Percentiles rank a stretch among this genome's conserved stretches.
phyloP scores from a whole-genome alignment of 1,140 invertebrate genomes.

The Camponotus floridanus region DNA sequence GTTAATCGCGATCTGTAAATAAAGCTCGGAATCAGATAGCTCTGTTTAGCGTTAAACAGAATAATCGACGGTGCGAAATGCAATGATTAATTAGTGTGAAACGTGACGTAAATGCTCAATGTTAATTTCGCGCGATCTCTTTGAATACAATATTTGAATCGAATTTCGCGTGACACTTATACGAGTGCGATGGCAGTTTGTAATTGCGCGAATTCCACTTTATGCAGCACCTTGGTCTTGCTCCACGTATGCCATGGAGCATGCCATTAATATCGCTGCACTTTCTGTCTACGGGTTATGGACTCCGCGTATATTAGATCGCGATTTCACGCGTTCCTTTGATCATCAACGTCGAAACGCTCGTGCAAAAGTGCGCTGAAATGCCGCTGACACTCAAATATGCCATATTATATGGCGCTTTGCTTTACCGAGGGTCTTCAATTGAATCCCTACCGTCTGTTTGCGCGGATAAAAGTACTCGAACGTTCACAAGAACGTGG shows the following conservation, averaged over 20 bases:
- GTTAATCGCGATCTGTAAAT: not conserved
- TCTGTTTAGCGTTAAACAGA: not conserved
- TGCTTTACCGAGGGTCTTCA: slow-evolving; percentile 10
- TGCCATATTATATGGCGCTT: slow-evolving; percentile 38
- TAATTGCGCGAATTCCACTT: slow-evolving; percentile 66
- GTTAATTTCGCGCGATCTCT: slow-evolving; percentile 53
- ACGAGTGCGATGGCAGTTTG: slow-evolving; percentile 55
- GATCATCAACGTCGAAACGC: slow-evolving; percentile 45
- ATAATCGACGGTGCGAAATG: not conserved
- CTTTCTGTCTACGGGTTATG: slow-evolving; percentile 20
- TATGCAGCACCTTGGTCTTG: slow-evolving; percentile 47
- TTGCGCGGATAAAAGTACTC: slow-evolving; percentile 21
- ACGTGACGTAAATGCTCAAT: slow-evolving; percentile 38
- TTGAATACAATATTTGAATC: slow-evolving; percentile 57
- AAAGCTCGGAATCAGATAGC: not conserved
- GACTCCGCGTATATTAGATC: slow-evolving; percentile 64
- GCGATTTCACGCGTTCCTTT: slow-evolving; percentile 60
- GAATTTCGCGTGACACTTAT: slow-evolving; percentile 64
- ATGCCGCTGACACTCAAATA: slow-evolving; percentile 32
- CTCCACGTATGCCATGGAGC: not conserved
- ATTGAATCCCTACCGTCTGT: slow-evolving; percentile 16
- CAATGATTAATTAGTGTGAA: slow-evolving; percentile 63
- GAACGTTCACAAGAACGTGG: not conserved
- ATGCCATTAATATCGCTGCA: slow-evolving; percentile 57
- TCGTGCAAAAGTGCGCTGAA: slow-evolving; percentile 51